Evolutionary conservation across 2,113 vertebrate genomes (phyloP).

Genomic region (Psammodynastes pulverulentus): DNA sequence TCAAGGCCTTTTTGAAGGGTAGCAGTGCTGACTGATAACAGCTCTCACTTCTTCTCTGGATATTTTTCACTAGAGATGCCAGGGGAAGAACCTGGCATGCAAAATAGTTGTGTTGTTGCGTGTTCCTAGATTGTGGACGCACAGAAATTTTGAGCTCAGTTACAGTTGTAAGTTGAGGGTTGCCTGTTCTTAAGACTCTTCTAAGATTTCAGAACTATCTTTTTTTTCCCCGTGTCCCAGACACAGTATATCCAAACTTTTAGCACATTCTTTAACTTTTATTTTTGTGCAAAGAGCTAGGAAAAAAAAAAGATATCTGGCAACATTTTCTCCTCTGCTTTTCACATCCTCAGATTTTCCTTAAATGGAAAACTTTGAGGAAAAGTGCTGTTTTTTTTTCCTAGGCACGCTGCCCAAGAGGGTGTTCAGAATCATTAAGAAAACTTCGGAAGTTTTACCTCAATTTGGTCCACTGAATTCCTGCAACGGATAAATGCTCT

Average conservation of each 20-base stretch:
- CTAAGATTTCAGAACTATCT: not conserved
- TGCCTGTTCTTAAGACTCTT: not conserved
- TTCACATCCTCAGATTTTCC: not conserved
- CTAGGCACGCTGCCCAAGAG: not conserved
- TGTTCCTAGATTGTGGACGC: not conserved
- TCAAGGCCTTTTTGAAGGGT: too few relatives aligned
- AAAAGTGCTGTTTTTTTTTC: not conserved
- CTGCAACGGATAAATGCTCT: not conserved
- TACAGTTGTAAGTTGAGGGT: not conserved
- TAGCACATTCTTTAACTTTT: not conserved
- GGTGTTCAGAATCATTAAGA: not conserved
- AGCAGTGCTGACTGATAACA: not conserved
- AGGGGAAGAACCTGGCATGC: not conserved
- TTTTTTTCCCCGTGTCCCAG: not conserved
- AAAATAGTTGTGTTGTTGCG: not conserved
- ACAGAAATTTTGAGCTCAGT: too few relatives aligned
- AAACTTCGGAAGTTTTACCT: not conserved
- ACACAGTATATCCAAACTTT: not conserved
- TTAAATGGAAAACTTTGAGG: not conserved
- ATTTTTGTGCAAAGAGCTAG: not conserved
- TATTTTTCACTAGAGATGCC: not conserved
- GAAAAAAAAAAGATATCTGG: not conserved
- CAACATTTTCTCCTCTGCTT: not conserved
- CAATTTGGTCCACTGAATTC: not conserved
- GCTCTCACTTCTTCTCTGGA: not conserved